Percentiles rank a stretch among this genome's conserved stretches.
These are phyloP conservation scores for Kryptolebias ocellatus DNA, from an alignment of 2,797 vertebrate species.

Conservation along the genomic window DNA sequence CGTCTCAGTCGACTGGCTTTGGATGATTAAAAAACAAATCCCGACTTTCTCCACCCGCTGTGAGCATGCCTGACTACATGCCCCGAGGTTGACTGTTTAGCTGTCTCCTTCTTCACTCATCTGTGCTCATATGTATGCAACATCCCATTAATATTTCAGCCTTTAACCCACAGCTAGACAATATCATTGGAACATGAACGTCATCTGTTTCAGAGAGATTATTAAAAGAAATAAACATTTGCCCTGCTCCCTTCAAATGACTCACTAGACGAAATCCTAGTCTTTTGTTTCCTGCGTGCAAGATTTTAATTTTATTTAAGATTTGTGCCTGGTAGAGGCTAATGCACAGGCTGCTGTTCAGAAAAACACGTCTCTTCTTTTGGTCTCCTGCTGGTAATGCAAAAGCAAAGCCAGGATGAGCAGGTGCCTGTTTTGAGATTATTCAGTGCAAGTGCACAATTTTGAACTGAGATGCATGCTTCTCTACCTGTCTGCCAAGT, in stretches of 20 bases:
- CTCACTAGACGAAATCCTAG: conserved; percentile 49
- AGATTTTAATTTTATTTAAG: conserved; percentile 49
- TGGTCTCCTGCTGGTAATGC: conserved; percentile 58
- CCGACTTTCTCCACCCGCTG: conserved; percentile 12
- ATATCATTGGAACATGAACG: conserved; percentile 66
- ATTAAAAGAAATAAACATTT: conserved; percentile 63
- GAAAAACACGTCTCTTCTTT: conserved; percentile 56
- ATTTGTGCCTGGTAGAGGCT: conserved; percentile 64
- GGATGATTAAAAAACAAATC: conserved; percentile 47
- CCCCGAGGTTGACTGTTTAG: conserved; percentile 48
- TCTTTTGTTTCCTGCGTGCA: conserved; percentile 52
- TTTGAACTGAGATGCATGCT: conserved; percentile 33
- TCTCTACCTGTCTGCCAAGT: conserved; percentile 37
- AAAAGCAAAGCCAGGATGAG: conserved; percentile 65
- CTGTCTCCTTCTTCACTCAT: conserved; percentile 46
- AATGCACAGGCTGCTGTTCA: conserved; percentile 57
- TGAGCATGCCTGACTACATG: conserved; percentile 27
- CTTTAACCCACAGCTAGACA: conserved; percentile 65
- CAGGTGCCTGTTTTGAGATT: conserved; percentile 74
- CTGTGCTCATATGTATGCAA: conserved; percentile 63
- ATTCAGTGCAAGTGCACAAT: conserved; percentile 47
- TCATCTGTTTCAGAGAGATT: conserved; percentile 76
- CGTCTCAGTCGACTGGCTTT: conserved; percentile 24
- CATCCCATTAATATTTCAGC: conserved; percentile 67
- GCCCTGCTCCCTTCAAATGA: conserved; percentile 27